Evolutionary conservation across 1,140 invertebrate genomes (phyloP), one percentile per base, ranked within the genome.

Genomic region (Drosophila virilis): DNA sequence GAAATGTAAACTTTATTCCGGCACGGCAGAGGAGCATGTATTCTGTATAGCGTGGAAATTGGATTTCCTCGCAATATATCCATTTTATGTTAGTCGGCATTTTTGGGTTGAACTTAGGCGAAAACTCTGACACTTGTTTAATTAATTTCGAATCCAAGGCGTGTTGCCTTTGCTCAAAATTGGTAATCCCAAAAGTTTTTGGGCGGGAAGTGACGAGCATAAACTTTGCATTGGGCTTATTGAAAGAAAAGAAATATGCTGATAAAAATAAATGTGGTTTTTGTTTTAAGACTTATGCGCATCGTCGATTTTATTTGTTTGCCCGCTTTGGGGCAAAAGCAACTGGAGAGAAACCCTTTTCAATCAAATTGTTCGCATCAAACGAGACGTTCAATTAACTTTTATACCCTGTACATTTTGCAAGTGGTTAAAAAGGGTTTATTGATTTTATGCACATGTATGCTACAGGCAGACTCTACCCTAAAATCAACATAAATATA

Each of bases 221-320:
- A 28, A 28, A 73, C 50, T 82, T 77, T 62, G 54, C 38, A 43
- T 28, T 57, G 13, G 48, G 13, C 35, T 65, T 60, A 61, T 13
- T 8, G 15, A 33, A n/a, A 22, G 32, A 43, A 42, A 48, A 55
- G 33, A 37, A 48, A 42, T 60, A 70, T 37, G 46, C 58, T 70
- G 75, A 76, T 72, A 67, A 72, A 72, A 81, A 67, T 71, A 76
- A 78, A 78, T 76, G 57, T 82, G 59, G 59, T 32, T 65, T 70
- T 77, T 67, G 66, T 60, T 66, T 64, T 72, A 42, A 35, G 52
- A 52, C 28, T 70, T 64, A 48, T 66, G 42, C 74, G 74, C 74
- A 65, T 86, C 77, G 68, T 35, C 70, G 76, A 68, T 74, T 88
- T 88, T 83, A 88, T 88, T 82, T 69, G 76, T 82, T 88, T 79